Base-by-base conservation (phyloP, 2,888 invertebrate genomes). In the Pseudanteris insignis region DNA sequence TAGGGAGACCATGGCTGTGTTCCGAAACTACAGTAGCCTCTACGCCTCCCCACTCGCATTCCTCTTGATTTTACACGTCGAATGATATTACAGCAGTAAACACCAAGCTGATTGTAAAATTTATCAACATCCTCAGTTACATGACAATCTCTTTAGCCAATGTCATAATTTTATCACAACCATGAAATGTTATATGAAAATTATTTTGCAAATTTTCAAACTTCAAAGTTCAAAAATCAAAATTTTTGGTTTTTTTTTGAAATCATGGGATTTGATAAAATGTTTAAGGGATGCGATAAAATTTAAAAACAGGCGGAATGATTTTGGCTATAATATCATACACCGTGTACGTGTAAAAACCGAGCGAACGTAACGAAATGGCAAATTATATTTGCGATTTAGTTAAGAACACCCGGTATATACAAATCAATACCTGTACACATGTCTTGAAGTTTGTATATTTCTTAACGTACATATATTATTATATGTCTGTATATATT, bases 1-100 rank as follows among this genome's bases (percentile, higher is more conserved):
- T 81, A 84, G 82, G 83, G 84, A 85, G 83, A 84, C 84, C 84
- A 85, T 84, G 84, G 84, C 84, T 84, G 84, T 84, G 83, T 84
- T 84, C 83, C 84, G 82, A 80, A 84, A 83, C 83, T 83, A 83
- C 82, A 83, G 83, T 78, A 78, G 75, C 75, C 76, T 75, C 73
- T 74, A 73, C 67, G 72, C 73, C 74, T 73, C 73, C 73, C 70
- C 73, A 72, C 72, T 72, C 70, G 62, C 65, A 73, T 70, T 72
- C 70, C 72, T 72, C 69, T 71, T 74, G 6, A 64, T 53, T 70
- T n/a, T 36, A 36, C 3, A 21, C 29, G 30, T 5, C 7, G 13
- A 12, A 38, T 2, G 15, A 32, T 32, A 9, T 43, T 43, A 21
- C 10, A 15, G 21, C 18, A 3, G 18, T 18, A 18, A 18, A 6